These are phyloP conservation scores for Carollia perspicillata DNA, from an alignment of 2,113 vertebrate species.

Conservation along the genomic window DNA sequence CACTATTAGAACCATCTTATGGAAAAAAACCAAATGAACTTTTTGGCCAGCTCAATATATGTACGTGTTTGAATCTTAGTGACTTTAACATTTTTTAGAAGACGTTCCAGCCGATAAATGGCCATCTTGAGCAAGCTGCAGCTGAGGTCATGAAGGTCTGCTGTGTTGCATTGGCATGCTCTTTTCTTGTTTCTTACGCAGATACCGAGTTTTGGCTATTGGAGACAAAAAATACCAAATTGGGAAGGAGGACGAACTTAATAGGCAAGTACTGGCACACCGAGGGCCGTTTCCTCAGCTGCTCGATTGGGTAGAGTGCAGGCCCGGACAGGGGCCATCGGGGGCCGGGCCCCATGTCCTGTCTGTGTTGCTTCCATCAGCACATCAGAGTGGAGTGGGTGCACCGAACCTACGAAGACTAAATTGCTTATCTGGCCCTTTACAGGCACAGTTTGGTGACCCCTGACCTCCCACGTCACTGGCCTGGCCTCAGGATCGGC, in stretches of 20 bases:
- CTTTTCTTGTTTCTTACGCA: conserved; percentile 66
- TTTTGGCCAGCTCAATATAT: too few species aligned
- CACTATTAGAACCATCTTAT: too few species aligned
- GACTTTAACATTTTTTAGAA: neutral
- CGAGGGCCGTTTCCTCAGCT: neutral
- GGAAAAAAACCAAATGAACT: too few species aligned
- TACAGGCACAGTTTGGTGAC: accelerated
- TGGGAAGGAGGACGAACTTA: conserved; percentile 78
- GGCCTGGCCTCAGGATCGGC: neutral
- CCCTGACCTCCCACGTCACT: neutral
- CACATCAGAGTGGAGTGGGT: neutral
- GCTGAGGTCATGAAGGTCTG: accelerated
- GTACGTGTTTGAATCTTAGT: neutral
- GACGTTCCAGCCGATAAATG: neutral
- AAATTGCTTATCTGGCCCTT: neutral
- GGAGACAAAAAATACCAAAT: conserved; percentile 78
- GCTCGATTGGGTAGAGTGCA: too few species aligned
- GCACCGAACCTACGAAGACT: accelerated
- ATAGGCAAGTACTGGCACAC: conserved; percentile 62
- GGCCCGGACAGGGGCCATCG: accelerated
- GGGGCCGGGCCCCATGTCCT: accelerated
- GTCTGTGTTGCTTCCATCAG: neutral
- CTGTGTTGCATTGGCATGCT: neutral
- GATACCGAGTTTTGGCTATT: conserved; percentile 90
- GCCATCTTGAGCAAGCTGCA: neutral